Percentiles rank a stretch among this genome's conserved stretches.
Evolutionary conservation across 2,113 vertebrate genomes (phyloP).

Genomic region (human (Homo sapiens)): DNA sequence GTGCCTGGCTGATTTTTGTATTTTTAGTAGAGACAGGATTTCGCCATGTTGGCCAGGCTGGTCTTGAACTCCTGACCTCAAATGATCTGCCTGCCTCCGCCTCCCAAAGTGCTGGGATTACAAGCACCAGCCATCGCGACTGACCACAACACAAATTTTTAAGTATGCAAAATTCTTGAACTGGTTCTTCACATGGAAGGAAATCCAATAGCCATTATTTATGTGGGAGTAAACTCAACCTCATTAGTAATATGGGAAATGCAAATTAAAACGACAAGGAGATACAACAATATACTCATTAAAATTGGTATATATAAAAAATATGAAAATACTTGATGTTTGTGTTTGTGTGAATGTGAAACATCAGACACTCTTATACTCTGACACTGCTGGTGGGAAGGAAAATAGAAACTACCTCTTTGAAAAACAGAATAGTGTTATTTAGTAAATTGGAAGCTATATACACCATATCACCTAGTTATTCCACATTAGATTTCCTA

Average conservation of each 20-base stretch:
- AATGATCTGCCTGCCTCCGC: too few relatives aligned
- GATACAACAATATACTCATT: not conserved
- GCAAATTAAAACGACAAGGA: not conserved
- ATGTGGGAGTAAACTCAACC: not conserved
- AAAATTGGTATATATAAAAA: not conserved
- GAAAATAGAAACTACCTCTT: not conserved
- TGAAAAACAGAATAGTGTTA: not conserved
- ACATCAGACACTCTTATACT: not conserved
- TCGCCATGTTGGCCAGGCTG: too few relatives aligned
- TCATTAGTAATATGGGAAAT: conserved; percentile 7
- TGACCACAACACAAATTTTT: not conserved
- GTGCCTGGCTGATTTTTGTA: too few relatives aligned
- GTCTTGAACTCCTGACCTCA: too few relatives aligned
- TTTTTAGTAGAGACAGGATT: too few relatives aligned
- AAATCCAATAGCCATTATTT: not conserved
- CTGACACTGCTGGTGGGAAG: not conserved
- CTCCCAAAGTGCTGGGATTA: too few relatives aligned
- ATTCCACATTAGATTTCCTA: not conserved
- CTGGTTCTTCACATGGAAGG: not conserved
- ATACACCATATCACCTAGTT: not conserved
- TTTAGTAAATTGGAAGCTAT: not conserved
- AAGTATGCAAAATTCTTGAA: conserved; percentile 12
- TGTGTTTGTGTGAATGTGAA: not conserved
- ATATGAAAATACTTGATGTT: not conserved
- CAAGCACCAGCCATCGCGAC: too few relatives aligned